A percentile compares a stretch with the other conserved stretches of the same genome.
Evolutionary conservation across 2,888 invertebrate genomes (phyloP).

Genomic region (Noctuana brunneofusca): DNA sequence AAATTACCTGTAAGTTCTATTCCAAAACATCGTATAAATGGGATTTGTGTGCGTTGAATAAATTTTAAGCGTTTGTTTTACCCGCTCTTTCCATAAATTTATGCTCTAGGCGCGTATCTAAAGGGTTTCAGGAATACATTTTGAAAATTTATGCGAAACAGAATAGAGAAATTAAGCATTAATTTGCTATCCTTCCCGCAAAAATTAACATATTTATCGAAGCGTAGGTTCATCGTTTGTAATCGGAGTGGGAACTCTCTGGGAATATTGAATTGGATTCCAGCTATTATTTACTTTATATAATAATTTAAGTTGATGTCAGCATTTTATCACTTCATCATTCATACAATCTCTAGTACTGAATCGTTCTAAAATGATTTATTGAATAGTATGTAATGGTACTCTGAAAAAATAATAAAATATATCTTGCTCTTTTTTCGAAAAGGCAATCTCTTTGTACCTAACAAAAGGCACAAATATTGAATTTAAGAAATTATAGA

Average conservation of each 20-base stretch:
- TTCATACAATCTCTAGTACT: background rate
- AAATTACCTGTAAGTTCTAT: constrained; percentile 43
- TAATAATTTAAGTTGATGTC: background rate
- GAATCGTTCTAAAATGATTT: background rate
- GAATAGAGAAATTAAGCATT: constrained; percentile 71
- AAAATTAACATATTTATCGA: constrained; percentile 74
- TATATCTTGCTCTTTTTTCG: too few species aligned
- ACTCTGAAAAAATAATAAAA: too few species aligned
- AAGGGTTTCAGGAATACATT: constrained; percentile 66
- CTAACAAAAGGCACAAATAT: too few species aligned
- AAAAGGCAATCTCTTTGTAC: too few species aligned
- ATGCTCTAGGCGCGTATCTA: constrained; percentile 51
- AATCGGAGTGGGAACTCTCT: constrained; percentile 48
- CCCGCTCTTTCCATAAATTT: constrained; percentile 54
- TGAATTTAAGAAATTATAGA: too few species aligned
- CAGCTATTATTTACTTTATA: background rate
- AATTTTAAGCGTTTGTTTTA: constrained; percentile 50
- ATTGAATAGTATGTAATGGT: background rate
- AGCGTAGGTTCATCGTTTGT: constrained; percentile 63
- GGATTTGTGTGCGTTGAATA: constrained; percentile 41
- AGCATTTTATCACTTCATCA: background rate
- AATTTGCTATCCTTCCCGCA: constrained; percentile 65
- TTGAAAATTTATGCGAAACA: constrained; percentile 69
- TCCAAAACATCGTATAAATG: constrained; percentile 51
- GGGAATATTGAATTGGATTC: constrained; percentile 7